Evolutionary conservation across 2,797 vertebrate species (phyloP), one percentile per base, ranked within the genome.

Genomic region (Zalophus californianus): DNA sequence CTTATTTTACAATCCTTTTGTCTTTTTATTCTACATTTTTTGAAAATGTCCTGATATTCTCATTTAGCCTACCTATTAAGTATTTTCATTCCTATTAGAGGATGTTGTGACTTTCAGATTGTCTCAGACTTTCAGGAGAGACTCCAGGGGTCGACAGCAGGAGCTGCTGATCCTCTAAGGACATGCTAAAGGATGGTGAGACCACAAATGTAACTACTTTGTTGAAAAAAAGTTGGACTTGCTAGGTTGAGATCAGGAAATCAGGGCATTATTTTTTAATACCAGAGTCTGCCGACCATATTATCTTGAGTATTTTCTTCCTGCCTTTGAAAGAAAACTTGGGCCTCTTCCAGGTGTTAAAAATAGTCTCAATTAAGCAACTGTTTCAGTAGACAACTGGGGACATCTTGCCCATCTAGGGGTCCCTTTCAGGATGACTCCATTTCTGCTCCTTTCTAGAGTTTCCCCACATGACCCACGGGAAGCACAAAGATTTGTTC

Each of bases 271-370:
- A 80, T 78, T 93, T 41, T 95, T 95, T 66, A 96, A 96, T 85
- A 60, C 48, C 15, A 15, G 73, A 75, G 15, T 29, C 79, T 93
- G 29, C 91, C 64, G 92, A 62, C 44, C 66, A 83, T 72, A 85
- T 90, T 96, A 87, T 92, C 91, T 95, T 96, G 82, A 93, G 82
- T 94, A 84, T 84, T 94, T 95, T 96, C 90, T 96, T 95, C 91
- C 87, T 96, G 77, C 60, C 50, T 75, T 88, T 96, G 96, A 96
- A 84, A 95, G 82, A 92, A 92, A 79, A 96, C 48, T 95, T 96
- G 91, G 84, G 38, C 16, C 54, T 62, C 44, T 87, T 96, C 56
- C 86, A 96, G 75, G 78, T 54, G 86, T 92, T 97, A 97, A 95
- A 96, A 96, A 96, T 97, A 96, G 56, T 85, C 25, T 94, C 44